Percentiles rank a stretch among this genome's conserved stretches.
Conservation (phyloP, 2,113 vertebrate species). For the Camelus bactrianus region DNA sequence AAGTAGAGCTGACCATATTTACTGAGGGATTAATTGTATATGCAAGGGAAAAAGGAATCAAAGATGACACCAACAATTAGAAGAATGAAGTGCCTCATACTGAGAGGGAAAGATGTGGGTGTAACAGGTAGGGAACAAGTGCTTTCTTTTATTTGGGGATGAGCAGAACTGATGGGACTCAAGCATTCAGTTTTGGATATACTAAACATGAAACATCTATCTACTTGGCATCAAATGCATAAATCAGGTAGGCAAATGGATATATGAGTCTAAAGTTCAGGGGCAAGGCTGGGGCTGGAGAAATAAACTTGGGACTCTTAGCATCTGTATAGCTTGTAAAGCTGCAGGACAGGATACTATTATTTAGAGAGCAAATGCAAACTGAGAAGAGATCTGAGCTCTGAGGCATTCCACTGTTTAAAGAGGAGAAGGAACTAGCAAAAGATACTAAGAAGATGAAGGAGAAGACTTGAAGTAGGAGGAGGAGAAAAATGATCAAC, state of each 20-base stretch:
- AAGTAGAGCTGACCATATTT: background rate
- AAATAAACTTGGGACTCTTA: background rate
- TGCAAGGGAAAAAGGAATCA: background rate
- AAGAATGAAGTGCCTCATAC: background rate
- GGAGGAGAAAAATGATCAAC: background rate
- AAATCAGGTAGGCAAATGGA: background rate
- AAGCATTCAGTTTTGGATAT: background rate
- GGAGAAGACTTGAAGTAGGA: background rate
- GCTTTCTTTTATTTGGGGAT: background rate
- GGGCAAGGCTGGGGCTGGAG: background rate
- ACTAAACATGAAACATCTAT: background rate
- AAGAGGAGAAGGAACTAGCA: background rate
- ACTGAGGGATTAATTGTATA: background rate
- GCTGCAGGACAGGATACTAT: background rate
- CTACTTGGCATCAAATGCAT: background rate
- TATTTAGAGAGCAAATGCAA: background rate
- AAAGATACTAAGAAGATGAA: background rate
- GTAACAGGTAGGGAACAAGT: background rate
- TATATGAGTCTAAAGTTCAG: background rate
- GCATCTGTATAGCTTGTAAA: background rate
- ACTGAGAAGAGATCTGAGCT: background rate
- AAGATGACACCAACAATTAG: background rate
- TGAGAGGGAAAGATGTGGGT: background rate
- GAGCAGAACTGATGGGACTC: background rate
- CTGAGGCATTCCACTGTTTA: background rate